Base-by-base conservation (phyloP, 2,888 invertebrate genomes). In the Orthonevra nobilis region DNA sequence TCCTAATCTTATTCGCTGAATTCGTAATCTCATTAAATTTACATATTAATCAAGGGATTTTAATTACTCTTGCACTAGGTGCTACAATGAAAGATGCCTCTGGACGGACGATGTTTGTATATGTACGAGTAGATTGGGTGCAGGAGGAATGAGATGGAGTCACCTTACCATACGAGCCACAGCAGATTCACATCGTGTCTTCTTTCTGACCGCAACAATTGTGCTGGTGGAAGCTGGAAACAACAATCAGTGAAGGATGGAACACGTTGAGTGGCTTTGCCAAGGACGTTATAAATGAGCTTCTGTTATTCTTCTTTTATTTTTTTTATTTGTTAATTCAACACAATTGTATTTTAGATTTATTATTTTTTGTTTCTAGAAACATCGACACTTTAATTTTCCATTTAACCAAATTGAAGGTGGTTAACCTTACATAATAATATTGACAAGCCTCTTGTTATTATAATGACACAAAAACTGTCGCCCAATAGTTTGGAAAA, bases 31-130 rank as follows among this genome's bases (percentile, higher is more conserved):
- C 95, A 96, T 96, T 95, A 96, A 95, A 96, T 96, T 96, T 96
- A 95, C 95, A 96, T 96, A 96, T 96, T 96, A 96, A 96, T 96
- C 95, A 96, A 95, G 95, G 95, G 95, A 95, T 96, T 96, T 95
- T 96, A 96, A 96, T 96, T 96, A 95, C 95, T 93, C 94, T 91
- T 93, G 92, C 87, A 88, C 87, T 86, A 73, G 70, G 73, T 74
- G 86, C 90, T 64, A 72, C 77, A 46, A 72, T 77, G 58, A 64
- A 91, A 90, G 90, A 89, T 90, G 83, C 81, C 68, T 42, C 50
- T 26, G 74, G 54, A 63, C 19, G 74, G 54, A 63, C 66, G 48
- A 52, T 42, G 56, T 44, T 30, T 70, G 17, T 52, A 38, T 60
- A 7, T 58, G 73, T 12, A n/a, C 34, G 50, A 32, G 32, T 3